Percentiles rank a stretch among this genome's conserved stretches.
Evolutionary conservation across 2,113 vertebrate genomes (phyloP).

Genomic region (rabbit (Oryctolagus cuniculus)): mOryCun1.1 NC_091433.1:108385001-108385500

Average conservation of each 20-base stretch:
- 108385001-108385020: too few relatives aligned
- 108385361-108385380: neutral
- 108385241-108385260: neutral
- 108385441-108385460: neutral
- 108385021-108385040: too few relatives aligned
- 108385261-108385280: slow-evolving; percentile 65
- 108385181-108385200: slow-evolving; percentile 17
- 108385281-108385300: neutral
- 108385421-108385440: neutral
- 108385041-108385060: too few relatives aligned
- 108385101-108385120: slow-evolving; percentile 24
- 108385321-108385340: neutral
- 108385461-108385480: neutral
- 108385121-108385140: slow-evolving; percentile 14
- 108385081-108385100: neutral
- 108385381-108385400: neutral
- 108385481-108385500: neutral
- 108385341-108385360: slow-evolving; percentile 44
- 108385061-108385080: too few relatives aligned
- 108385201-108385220: neutral
- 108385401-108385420: slow-evolving; percentile 3
- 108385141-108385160: slow-evolving; percentile 46
- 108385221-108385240: fast-evolving
- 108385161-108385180: neutral
- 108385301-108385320: slow-evolving; percentile 14